Conservation (phyloP, 2,797 vertebrate genomes). For the Galago senegalensis region DNA sequence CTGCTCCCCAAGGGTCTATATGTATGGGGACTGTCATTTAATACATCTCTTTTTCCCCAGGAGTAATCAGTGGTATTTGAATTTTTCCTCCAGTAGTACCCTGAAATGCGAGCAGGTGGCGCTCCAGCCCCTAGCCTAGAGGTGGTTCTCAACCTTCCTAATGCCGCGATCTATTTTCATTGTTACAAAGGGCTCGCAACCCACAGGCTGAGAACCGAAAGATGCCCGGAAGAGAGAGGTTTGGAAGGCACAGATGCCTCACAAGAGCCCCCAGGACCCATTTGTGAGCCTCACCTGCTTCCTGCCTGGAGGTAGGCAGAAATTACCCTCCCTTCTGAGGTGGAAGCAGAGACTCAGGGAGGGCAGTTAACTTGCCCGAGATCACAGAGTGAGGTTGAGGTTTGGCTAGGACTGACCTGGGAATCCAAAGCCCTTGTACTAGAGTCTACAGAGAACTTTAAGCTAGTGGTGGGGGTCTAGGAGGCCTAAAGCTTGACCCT, state of each 20-base stretch:
- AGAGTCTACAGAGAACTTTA: not conserved
- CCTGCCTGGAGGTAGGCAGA: not conserved
- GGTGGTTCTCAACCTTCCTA: no score
- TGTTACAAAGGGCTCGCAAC: no score
- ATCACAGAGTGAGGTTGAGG: not conserved
- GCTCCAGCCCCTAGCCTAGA: not conserved
- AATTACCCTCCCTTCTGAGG: not conserved
- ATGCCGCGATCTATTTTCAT: no score
- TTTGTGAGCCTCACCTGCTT: not conserved
- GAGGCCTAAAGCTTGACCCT: not conserved
- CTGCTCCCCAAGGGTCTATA: not conserved
- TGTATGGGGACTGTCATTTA: not conserved
- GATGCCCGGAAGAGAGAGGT: fast-evolving
- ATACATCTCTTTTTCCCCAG: not conserved
- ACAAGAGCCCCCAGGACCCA: not conserved
- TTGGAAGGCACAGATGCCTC: not conserved
- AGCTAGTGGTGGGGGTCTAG: not conserved
- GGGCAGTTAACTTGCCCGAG: not conserved
- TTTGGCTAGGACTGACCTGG: no score
- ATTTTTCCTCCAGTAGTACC: not conserved
- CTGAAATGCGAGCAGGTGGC: constrained; percentile 55
- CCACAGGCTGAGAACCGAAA: no score
- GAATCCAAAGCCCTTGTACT: not conserved
- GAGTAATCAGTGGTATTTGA: not conserved
- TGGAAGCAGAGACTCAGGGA: not conserved